Evolutionary conservation across 2,113 vertebrate genomes (phyloP).

Genomic region (Bombycilla garrulus): DNA sequence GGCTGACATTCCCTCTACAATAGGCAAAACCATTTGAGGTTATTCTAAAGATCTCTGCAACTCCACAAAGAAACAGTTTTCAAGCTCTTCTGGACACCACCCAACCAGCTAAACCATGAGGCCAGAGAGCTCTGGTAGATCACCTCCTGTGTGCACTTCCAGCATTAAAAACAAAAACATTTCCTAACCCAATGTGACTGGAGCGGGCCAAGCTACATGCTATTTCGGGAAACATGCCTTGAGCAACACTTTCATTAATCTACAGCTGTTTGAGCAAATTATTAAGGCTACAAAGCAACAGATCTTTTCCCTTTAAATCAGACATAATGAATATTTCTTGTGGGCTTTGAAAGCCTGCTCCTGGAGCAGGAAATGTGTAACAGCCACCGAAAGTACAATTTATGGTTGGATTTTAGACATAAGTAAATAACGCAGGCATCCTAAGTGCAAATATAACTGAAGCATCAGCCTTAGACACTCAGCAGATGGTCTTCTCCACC

Average conservation of each 20-base stretch:
- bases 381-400: not conserved
- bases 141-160: not conserved
- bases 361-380: not conserved
- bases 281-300: slow-evolving; percentile 54
- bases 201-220: not conserved
- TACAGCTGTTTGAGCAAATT: slow-evolving; percentile 65
- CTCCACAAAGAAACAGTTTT: not conserved
- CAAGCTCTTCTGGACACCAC: not conserved
- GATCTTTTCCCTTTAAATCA: slow-evolving; percentile 50
- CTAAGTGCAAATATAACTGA: not conserved
- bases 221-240: slow-evolving; percentile 64
- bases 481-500: not conserved
- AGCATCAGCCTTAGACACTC: not conserved
- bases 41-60: not conserved
- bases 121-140: not conserved
- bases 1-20: not conserved
- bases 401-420: not conserved
- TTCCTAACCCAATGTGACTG: slow-evolving; percentile 42
- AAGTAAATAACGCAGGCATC: not conserved
- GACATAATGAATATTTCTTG: slow-evolving; percentile 27
- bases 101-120: not conserved
- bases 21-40: not conserved
- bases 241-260: slow-evolving; percentile 65
- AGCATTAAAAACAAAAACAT: not conserved
- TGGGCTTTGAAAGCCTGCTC: slow-evolving; percentile 26